Evolutionary conservation across 2,113 vertebrate species (phyloP).

Genomic region (Syngnathoides biaculeatus): DNA sequence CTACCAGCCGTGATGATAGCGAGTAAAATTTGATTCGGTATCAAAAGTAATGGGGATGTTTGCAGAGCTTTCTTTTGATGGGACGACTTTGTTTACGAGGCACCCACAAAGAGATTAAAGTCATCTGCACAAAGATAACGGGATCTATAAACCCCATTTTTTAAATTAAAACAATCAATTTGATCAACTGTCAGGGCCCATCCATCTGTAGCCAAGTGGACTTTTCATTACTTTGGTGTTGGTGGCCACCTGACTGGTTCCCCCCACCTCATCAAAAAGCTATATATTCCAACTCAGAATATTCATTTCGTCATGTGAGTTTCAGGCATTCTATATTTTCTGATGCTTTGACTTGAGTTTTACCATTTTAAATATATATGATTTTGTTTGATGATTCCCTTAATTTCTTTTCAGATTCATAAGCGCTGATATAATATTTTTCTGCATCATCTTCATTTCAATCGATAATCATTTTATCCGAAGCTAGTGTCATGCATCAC

Average conservation of each 20-base stretch:
- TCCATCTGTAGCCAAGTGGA: conserved; percentile 9
- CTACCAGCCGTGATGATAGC: background rate
- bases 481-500: background rate
- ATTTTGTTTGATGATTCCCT: background rate
- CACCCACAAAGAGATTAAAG: conserved; percentile 15
- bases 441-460: background rate
- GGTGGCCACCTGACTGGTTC: conserved; percentile 11
- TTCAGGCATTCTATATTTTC: background rate
- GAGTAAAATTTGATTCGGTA: conserved; percentile 10
- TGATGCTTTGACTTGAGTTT: background rate
- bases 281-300: background rate
- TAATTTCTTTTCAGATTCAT: background rate
- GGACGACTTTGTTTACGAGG: conserved; percentile 31
- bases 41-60: conserved; percentile 21
- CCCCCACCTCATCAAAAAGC: conserved; percentile 8
- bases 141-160: conserved; percentile 9
- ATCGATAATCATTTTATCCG: background rate
- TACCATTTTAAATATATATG: background rate
- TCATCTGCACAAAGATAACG: conserved; percentile 35
- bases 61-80: conserved; percentile 30
- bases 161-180: conserved; percentile 22
- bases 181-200: conserved; percentile 21
- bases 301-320: background rate
- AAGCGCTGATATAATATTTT: background rate
- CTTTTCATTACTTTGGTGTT: conserved; percentile 29